Base-by-base conservation (phyloP, 2,888 invertebrate genomes). In the Caprella mutica region DNA sequence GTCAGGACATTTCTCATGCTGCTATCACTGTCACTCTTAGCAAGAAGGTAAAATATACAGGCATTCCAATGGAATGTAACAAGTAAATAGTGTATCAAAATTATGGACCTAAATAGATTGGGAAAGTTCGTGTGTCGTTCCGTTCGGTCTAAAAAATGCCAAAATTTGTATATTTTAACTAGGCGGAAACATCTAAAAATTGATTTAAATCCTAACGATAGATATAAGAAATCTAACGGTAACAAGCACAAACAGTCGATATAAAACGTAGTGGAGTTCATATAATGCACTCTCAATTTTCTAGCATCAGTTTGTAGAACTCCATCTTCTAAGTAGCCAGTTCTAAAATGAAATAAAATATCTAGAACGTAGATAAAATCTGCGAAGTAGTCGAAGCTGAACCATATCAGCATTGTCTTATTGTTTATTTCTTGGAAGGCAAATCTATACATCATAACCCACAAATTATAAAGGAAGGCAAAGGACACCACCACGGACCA, bases 51-150 rank as follows among this genome's bases (percentile, higher is more conserved):
- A 79, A 92, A 94, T 75, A 97, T 81, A 78, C 96, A 97, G 72
- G 94, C 94, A 77, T 97, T 97, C 96, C 96, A 97, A 80, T 97
- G 97, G 78, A 96, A 96, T 76, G 96, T 90, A 77, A 93, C 93
- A 77, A 76, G 68, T 9, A 77, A 70, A 67, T 76, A 75, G 58
- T 70, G 69, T 6, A 69, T 67, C 26, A 71, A 66, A n/a, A 68
- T 67, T 12, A 68, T 52, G 26, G 69, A 68, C n/a, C 71, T 83
- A 79, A 92, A 92, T 71, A 94, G 80, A 78, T 97, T 97, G 67
- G 96, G 96, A 78, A 94, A 97, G 79, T 96, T 97, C 69, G 96
- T 96, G 74, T 97, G 96, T 66, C 96, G 81, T 76, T 97, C 97
- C 58, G 94, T 96, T 68, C 94, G 82, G 77, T 97, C 96, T 84